Evolutionary conservation across 1,140 invertebrate species (phyloP), one percentile per base, ranked within the genome.

Genomic region (Macrosteles quadrilineatus): DNA sequence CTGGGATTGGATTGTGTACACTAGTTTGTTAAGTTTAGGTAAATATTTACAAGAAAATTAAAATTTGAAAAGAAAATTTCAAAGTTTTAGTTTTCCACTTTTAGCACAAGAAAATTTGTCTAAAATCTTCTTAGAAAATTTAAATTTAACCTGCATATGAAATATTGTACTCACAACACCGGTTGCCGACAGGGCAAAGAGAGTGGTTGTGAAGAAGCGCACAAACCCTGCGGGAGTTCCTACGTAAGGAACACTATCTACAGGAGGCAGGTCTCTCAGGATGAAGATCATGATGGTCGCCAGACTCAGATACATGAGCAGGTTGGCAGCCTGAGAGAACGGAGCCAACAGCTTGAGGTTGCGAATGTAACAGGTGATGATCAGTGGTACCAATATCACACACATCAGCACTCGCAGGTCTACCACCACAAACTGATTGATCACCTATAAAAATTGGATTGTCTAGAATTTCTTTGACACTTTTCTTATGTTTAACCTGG

Each of bases 121-220:
- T n/a, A n/a, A n/a, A n/a, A n/a, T n/a, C n/a, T n/a, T n/a, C n/a
- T n/a, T n/a, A n/a, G n/a, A n/a, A n/a, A n/a, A n/a, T n/a, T n/a
- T n/a, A n/a, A n/a, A n/a, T n/a, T n/a, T n/a, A n/a, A n/a, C n/a
- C n/a, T n/a, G n/a, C n/a, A n/a, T n/a, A n/a, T n/a, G n/a, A n/a
- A n/a, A n/a, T n/a, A n/a, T 62, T 36, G 4, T 27, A 87, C 88
- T 84, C 78, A 93, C 91, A 79, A 94, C 89, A 31, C 91, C 92
- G 43, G 96, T 94, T n/a, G 94, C 94, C 80, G 96, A 94, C 55
- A 96, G 82, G 0, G 95, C 92, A 82, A 95, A 97, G 2, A 97
- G 81, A 0, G 91, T 91, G 0, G 93, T 96, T 0, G 94, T 94
- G 78, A 97, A 93, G 74, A 90, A 95, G 0, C 94, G 82, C 0